Percentiles rank a stretch among this genome's conserved stretches.
Conservation (phyloP, 2,113 vertebrate genomes). For the Malurus elegans region DNA sequence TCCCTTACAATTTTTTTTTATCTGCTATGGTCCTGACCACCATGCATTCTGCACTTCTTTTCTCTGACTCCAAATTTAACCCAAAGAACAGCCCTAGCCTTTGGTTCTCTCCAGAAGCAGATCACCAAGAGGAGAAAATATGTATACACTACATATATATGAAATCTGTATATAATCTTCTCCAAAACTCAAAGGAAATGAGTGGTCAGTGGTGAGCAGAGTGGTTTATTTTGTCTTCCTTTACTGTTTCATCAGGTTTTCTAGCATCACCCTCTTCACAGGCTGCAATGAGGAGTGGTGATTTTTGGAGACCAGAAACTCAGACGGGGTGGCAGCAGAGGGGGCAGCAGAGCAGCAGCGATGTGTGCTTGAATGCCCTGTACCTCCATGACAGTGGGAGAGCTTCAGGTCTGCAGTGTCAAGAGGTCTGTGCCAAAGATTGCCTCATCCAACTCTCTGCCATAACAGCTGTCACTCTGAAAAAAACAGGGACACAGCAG, state of each 20-base stretch:
- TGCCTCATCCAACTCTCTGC: background rate
- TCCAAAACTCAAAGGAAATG: background rate
- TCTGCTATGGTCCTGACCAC: background rate
- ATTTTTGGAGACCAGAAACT: background rate
- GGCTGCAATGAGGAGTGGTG: background rate
- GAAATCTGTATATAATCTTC: background rate
- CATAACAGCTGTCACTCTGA: background rate
- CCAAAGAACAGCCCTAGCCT: accelerated
- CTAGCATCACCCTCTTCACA: background rate
- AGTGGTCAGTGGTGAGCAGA: background rate
- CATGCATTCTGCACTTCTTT: background rate
- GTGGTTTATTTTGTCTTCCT: background rate
- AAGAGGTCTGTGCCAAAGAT: background rate
- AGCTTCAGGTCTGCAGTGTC: accelerated
- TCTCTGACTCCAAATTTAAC: background rate
- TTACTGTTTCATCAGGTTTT: background rate
- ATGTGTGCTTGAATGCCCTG: background rate
- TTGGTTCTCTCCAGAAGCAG: background rate
- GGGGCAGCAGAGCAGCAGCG: background rate
- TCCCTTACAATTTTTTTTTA: background rate
- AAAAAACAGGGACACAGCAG: background rate
- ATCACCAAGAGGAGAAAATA: accelerated
- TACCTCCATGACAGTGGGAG: background rate
- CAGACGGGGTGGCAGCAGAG: background rate
- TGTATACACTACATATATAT: background rate